phyloP scores from a whole-genome alignment of 2,888 invertebrate species.

The Rhagonycha lutea region DNA sequence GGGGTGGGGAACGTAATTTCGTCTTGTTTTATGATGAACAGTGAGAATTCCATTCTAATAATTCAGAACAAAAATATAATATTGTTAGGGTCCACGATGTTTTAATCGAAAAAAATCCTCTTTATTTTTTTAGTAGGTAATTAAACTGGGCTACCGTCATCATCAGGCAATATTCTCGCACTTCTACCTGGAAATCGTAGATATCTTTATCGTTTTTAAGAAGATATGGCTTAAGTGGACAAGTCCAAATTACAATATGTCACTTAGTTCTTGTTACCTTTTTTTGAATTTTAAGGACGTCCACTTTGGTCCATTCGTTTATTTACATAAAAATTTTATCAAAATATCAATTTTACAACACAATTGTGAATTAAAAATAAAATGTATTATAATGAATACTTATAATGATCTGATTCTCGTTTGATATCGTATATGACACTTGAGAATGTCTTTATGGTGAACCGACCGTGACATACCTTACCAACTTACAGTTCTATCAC shows the following conservation, averaged over 20 bases:
- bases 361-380: neutral
- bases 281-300: neutral
- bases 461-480: conserved; percentile 37
- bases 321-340: neutral
- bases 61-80: too few species aligned
- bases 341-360: neutral
- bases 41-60: too few species aligned
- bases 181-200: neutral
- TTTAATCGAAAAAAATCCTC: neutral
- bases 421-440: conserved; percentile 34
- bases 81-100: too few species aligned
- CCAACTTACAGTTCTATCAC: conserved; percentile 25
- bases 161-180: neutral
- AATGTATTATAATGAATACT: conserved; percentile 13
- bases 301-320: neutral
- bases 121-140: neutral
- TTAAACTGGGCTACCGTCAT: neutral
- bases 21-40: too few species aligned
- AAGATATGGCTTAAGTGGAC: neutral
- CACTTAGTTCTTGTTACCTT: neutral
- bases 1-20: too few species aligned
- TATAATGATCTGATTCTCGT: conserved; percentile 21
- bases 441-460: conserved; percentile 38
- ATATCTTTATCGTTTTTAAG: neutral
- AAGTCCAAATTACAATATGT: neutral